Conservation (phyloP, 1,140 invertebrate species). For the Hylaeus volcanicus region DNA sequence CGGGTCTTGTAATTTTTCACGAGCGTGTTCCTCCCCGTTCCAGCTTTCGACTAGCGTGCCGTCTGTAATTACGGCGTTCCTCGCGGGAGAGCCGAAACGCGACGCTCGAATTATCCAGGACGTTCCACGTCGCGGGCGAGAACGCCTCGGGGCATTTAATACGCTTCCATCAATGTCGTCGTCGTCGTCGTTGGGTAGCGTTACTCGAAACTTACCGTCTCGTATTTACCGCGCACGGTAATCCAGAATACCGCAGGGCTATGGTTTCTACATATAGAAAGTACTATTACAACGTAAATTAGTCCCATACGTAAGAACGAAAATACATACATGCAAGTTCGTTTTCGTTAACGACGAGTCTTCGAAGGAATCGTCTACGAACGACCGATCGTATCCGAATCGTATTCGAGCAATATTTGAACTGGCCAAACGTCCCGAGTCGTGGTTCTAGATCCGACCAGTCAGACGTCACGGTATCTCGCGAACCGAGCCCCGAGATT, state of each 20-base stretch:
- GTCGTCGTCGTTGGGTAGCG: conserved; percentile 4
- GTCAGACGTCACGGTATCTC: too few relatives aligned
- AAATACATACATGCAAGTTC: too few relatives aligned
- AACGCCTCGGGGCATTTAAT: conserved; percentile 48
- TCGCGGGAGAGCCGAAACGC: conserved; percentile 23
- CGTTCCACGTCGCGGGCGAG: conserved; percentile 37
- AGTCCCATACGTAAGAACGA: too few relatives aligned
- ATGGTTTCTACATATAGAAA: too few relatives aligned
- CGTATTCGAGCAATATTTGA: too few relatives aligned
- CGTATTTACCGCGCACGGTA: conserved; percentile 19
- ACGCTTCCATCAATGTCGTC: conserved; percentile 51
- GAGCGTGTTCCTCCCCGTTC: background rate
- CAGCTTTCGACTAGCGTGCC: conserved; percentile 40
- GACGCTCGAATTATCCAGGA: conserved; percentile 48
- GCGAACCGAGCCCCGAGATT: background rate
- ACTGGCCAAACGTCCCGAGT: too few relatives aligned
- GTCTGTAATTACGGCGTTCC: conserved; percentile 35
- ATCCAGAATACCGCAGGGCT: background rate
- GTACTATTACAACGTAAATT: too few relatives aligned
- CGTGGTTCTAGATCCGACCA: too few relatives aligned
- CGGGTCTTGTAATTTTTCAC: conserved; percentile 8
- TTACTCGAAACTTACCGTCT: conserved; percentile 19
- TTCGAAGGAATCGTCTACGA: too few relatives aligned
- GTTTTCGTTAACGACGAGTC: too few relatives aligned
- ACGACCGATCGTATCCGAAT: too few relatives aligned